Evolutionary conservation across 1,140 invertebrate species (phyloP), one percentile per base, ranked within the genome.

Genomic region (Pogonus chalceus): DNA sequence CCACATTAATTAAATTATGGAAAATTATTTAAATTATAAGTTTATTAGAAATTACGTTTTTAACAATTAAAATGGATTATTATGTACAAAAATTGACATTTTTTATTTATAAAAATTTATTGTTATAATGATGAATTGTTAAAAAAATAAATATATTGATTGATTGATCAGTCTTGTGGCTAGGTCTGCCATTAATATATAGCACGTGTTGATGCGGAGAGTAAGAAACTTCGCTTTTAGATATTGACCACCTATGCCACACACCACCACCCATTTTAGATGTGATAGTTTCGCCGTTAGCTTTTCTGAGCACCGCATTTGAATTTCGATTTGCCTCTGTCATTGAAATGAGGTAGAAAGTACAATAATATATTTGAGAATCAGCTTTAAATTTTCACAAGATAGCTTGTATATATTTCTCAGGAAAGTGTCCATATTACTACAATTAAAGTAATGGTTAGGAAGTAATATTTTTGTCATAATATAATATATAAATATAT

Each of bases 351-450:
- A 37, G 55, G 49, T 54, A 57, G 47, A 50, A 57, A 60, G 51
- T 56, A 59, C 58, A 59, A 56, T 60, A 60, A 58, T 14, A 49
- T 23, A 49, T 23, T 23, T 23, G 37, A 43, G 18, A 56, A 53
- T 60, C 48, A 60, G 58, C 58, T 60, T 60, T 58, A 58, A 60
- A 60, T 54, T 60, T 51, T 60, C 47, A 58, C 56, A 58, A 53
- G 51, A 51, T 60, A 55, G 48, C 49, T 58, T 57, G 56, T 60
- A 58, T 60, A 58, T 60, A 58, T 55, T 60, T 58, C 56, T 57
- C 56, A 57, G 56, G 58, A 51, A 57, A 57, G 56, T 56, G 56
- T 60, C 53, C 53, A 51, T 55, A 60, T 57, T 56, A 43, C 37
- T 43, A 43, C 56, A 52, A 43, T 56, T 51, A 53, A 47, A 55